Percentiles rank a stretch among this genome's conserved stretches.
Evolutionary conservation across 1,140 invertebrate species (phyloP).

Genomic region (Sarcophaga bullata): DNA sequence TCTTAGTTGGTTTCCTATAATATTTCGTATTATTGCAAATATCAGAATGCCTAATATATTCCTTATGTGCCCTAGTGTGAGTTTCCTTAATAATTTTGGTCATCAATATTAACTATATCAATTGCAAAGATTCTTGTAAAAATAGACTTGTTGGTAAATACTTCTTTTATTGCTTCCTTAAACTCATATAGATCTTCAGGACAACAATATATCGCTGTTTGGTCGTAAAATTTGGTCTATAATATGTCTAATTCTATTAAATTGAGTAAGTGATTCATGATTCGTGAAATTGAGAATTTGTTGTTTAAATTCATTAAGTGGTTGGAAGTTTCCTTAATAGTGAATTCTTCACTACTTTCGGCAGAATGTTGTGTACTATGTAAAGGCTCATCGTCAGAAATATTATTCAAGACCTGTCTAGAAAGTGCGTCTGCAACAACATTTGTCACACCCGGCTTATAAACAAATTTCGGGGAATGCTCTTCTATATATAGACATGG

Average conservation of each 20-base stretch:
- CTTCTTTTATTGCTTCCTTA: conserved; percentile 21
- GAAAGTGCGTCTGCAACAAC: conserved; percentile 39
- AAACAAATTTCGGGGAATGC: conserved; percentile 59
- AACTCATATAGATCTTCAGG: conserved; percentile 36
- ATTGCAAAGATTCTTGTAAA: conserved; percentile 15
- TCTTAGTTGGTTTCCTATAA: background rate
- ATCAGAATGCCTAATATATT: conserved; percentile 42
- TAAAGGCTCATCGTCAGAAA: background rate
- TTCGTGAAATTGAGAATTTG: conserved; percentile 27
- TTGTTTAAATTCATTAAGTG: conserved; percentile 34
- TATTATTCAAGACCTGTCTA: conserved; percentile 14
- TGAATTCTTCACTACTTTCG: background rate
- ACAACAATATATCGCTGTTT: conserved; percentile 23
- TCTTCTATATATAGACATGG: conserved; percentile 47
- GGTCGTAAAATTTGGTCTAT: conserved; percentile 2
- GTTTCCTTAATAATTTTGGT: too few relatives aligned
- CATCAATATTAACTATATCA: conserved; percentile 17
- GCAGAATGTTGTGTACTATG: background rate
- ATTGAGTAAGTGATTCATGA: conserved; percentile 11
- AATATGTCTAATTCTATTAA: conserved; percentile 23
- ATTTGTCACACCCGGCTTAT: conserved; percentile 47
- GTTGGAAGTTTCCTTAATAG: conserved; percentile 4
- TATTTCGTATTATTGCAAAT: conserved; percentile 32
- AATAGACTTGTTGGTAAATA: conserved; percentile 18
- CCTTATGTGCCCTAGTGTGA: conserved; percentile 43